Base-by-base conservation (phyloP, 2,113 vertebrate genomes). In the Ciconia stormi region DNA sequence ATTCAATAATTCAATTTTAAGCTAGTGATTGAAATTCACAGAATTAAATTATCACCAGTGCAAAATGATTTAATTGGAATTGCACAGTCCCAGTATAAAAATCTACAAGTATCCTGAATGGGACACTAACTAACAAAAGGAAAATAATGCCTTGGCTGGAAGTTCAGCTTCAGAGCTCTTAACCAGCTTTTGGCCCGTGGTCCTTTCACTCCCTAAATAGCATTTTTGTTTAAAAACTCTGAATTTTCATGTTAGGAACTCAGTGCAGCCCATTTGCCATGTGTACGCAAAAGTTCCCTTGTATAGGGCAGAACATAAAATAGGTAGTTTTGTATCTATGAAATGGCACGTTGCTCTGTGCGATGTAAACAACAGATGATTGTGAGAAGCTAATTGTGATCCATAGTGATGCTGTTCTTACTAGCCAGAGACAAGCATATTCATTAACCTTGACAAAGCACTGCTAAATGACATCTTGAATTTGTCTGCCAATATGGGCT, bases 401-500 rank as follows among this genome's bases (percentile, higher is more conserved):
- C 96, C 91, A 87, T 91, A 92, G 87, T 85, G 94, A 79, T 87
- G 80, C 34, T 94, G 89, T 79, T 95, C 95, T 82, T 92, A 93
- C 91, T 95, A 97, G 89, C 89, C 96, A 97, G 89, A 95, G 89
- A 96, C 93, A 97, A 95, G 83, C 83, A 94, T 93, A 98, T 98
- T 98, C 97, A 98, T 97, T 98, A 98, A 98, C 97, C 98, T 98
- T 98, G 93, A 94, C 94, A 94, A 52, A 97, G 90, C 90, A 97
- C 94, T 97, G 97, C 97, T 97, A 96, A 96, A 96, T 97, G 96
- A 96, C 98, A 98, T 98, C 97, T 97, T 97, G 95, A 98, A 98
- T 98, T 98, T 95, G 89, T 93, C 97, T 98, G 97, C 96, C 96
- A 97, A 97, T 97, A 97, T 97, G 97, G 97, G 95, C 98, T 97